phyloP scores from a whole-genome alignment of 2,113 vertebrate species.

The Hyperopisus bebe region DNA sequence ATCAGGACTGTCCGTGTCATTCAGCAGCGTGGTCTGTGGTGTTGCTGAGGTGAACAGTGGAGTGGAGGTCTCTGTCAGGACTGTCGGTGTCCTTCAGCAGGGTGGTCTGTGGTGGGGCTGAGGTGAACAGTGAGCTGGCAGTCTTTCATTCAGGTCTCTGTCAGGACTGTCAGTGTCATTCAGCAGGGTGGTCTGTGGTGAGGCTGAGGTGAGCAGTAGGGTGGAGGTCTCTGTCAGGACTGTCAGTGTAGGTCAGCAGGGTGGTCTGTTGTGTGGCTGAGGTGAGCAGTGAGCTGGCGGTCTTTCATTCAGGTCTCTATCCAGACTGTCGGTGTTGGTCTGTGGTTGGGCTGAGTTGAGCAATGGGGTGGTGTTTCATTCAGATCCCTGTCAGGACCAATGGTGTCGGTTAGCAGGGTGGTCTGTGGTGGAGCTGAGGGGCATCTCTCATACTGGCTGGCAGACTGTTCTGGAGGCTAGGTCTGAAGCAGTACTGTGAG shows the following conservation, averaged over 20 bases:
- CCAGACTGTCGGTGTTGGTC: no score
- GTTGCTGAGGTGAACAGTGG: background rate
- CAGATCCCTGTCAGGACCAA: background rate
- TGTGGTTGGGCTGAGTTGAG: background rate
- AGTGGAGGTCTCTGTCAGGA: background rate
- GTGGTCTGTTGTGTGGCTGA: background rate
- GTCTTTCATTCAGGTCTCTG: no score
- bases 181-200: background rate
- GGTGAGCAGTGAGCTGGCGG: background rate
- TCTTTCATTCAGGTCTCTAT: background rate
- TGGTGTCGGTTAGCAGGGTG: background rate
- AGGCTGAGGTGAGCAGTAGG: background rate
- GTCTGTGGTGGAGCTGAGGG: background rate
- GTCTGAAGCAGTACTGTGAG: background rate
- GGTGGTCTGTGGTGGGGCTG: background rate
- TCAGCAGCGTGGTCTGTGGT: background rate
- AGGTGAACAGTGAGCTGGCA: background rate
- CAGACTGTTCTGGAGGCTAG: background rate
- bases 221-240: no score
- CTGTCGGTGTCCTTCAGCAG: no score
- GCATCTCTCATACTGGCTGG: background rate
- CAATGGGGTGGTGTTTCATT: background rate
- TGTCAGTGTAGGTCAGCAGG: no score
- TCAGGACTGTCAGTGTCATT: no score
- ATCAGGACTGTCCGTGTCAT: background rate